phyloP scores from a whole-genome alignment of 2,888 invertebrate genomes.

The Nezara viridula region DNA sequence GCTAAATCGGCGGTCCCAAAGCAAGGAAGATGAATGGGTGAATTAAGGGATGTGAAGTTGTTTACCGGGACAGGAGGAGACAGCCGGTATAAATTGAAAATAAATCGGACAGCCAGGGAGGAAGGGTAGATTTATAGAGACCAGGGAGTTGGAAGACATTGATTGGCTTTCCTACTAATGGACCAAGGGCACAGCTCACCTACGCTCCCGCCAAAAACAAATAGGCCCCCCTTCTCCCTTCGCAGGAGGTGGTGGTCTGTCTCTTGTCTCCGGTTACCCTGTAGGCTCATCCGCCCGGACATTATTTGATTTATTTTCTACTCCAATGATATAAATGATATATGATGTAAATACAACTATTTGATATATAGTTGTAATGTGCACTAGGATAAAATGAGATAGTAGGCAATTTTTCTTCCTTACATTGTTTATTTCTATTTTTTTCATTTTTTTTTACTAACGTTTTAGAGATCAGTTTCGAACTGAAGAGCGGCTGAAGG shows the following conservation, averaged over 20 bases:
- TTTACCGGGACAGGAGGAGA: slow-evolving; percentile 31
- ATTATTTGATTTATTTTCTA: not conserved
- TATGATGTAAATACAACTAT: too few species aligned
- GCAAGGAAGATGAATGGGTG: slow-evolving; percentile 17
- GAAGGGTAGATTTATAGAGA: slow-evolving; percentile 5
- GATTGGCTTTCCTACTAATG: slow-evolving; percentile 46
- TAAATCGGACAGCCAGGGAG: not conserved
- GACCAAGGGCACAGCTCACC: not conserved
- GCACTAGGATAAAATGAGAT: too few species aligned
- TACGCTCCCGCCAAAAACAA: slow-evolving; percentile 1
- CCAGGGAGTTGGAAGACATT: not conserved
- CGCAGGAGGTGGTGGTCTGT: not conserved
- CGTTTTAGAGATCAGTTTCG: too few species aligned
- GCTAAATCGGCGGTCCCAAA: not conserved
- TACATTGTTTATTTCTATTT: too few species aligned
- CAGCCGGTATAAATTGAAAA: slow-evolving; percentile 47
- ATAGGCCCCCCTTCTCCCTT: too few species aligned
- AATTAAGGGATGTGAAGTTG: slow-evolving; percentile 47
- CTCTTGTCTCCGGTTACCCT: not conserved
- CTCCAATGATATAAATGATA: too few species aligned
- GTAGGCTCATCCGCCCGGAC: not conserved
- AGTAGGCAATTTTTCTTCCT: too few species aligned
- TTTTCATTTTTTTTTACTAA: too few species aligned
- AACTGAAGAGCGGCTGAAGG: too few species aligned
- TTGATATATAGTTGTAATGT: too few species aligned